Evolutionary conservation across 2,797 vertebrate genomes (phyloP).

Genomic region (Threskiornis aethiopicus): DNA sequence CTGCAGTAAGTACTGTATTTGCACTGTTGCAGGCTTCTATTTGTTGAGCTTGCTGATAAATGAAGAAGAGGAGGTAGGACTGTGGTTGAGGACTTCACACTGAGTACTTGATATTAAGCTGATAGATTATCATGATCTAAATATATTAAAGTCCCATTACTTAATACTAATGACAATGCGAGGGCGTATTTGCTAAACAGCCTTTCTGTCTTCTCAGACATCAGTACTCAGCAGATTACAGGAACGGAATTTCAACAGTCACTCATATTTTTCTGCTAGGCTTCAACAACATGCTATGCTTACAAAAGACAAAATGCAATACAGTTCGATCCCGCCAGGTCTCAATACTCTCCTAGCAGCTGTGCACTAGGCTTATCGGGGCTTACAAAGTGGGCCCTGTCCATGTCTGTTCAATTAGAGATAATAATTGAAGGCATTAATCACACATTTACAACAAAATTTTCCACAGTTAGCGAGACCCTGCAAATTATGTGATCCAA

Average conservation of each 20-base stretch:
- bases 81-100: not conserved
- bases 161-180: constrained; percentile 57
- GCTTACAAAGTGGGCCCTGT: constrained; percentile 58
- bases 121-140: constrained; percentile 57
- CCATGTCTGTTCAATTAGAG: constrained; percentile 72
- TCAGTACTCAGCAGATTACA: constrained; percentile 64
- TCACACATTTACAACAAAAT: constrained; percentile 65
- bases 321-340: constrained; percentile 7
- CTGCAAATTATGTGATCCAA: constrained; percentile 42
- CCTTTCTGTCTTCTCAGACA: constrained; percentile 51
- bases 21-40: not conserved
- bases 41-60: constrained; percentile 5
- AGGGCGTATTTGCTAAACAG: constrained; percentile 40
- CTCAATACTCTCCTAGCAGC: constrained; percentile 58
- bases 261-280: constrained; percentile 65
- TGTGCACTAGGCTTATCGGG: constrained; percentile 60
- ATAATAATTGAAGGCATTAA: constrained; percentile 73
- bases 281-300: constrained; percentile 61
- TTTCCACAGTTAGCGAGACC: constrained; percentile 52
- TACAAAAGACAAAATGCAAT: constrained; percentile 61
- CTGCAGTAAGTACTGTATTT: not conserved
- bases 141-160: constrained; percentile 65
- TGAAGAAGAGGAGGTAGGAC: not conserved
- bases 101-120: constrained; percentile 55
- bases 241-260: constrained; percentile 57